phyloP scores from a whole-genome alignment of 2,113 vertebrate species.

The Romanogobio albipinnatus region DNA sequence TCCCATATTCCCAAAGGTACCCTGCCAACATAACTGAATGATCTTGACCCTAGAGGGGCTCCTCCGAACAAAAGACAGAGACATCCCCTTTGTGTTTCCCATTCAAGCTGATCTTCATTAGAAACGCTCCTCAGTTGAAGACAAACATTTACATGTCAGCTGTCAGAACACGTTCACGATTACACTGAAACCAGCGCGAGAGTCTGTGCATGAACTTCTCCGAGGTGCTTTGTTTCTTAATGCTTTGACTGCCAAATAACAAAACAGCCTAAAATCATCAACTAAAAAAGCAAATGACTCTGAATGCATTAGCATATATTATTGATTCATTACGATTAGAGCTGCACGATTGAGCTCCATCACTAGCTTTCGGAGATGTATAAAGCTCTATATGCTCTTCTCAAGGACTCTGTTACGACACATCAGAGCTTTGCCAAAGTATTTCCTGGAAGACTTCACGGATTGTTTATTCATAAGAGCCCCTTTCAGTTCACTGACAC shows the following conservation, averaged over 20 bases:
- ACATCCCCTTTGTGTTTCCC: conserved; percentile 3
- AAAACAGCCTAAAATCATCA: not conserved
- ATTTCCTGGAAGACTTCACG: conserved; percentile 16
- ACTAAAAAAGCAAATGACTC: not conserved
- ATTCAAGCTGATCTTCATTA: not conserved
- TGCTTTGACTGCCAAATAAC: not conserved
- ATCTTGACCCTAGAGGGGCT: not conserved
- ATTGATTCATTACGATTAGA: not conserved
- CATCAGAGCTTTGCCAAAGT: not conserved
- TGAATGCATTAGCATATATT: not conserved
- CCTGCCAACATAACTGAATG: not conserved
- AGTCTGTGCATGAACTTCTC: not conserved
- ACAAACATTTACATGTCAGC: not conserved
- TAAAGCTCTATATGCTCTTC: not conserved
- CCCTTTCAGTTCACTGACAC: conserved; percentile 10
- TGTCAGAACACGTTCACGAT: not conserved
- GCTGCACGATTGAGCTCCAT: not conserved
- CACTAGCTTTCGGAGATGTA: not conserved
- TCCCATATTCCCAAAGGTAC: not conserved
- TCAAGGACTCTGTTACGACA: not conserved
- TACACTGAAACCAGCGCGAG: not conserved
- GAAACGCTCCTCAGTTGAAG: not conserved
- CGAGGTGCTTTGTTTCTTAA: not conserved
- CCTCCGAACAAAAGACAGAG: conserved; percentile 7
- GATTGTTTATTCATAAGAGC: conserved; percentile 8